These are phyloP conservation scores for Ennomos quercinarius DNA, from an alignment of 2,888 invertebrate genomes.

Conservation along the genomic window DNA sequence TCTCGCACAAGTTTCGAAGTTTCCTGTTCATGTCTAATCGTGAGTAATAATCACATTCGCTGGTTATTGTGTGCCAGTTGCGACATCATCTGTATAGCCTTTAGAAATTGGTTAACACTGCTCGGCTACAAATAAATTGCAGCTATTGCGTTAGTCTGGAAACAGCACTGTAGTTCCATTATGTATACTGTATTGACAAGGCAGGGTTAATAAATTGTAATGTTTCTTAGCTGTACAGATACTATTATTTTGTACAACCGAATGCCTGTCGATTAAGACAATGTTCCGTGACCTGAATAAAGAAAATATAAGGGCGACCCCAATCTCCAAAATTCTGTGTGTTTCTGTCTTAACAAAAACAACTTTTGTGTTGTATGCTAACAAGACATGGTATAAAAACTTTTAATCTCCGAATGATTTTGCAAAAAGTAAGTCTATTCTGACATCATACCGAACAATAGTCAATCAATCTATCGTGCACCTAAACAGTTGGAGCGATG, in stretches of 20 bases:
- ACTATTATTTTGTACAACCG: no score
- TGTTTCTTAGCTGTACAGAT: no score
- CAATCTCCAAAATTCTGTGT: no score
- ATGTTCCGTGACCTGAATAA: no score
- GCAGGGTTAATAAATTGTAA: background rate
- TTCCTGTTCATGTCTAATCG: conserved; percentile 24
- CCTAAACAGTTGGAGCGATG: conserved; percentile 20
- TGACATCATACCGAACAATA: conserved; percentile 39
- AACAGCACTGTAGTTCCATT: background rate
- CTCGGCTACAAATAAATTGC: conserved; percentile 8
- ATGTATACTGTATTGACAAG: background rate
- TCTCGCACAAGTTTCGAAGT: no score
- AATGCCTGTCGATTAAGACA: no score
- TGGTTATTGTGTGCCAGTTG: conserved; percentile 29
- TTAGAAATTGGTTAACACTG: conserved; percentile 12
- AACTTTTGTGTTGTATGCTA: background rate
- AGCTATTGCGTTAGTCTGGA: conserved; percentile 11
- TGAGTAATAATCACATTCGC: conserved; percentile 29
- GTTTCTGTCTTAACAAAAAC: no score
- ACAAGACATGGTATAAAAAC: conserved; percentile 13
- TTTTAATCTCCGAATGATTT: conserved; percentile 10
- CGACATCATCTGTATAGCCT: conserved; percentile 20
- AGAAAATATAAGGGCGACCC: no score
- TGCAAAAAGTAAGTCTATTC: conserved; percentile 20
- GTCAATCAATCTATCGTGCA: conserved; percentile 32